Percentiles rank a stretch among this genome's conserved stretches.
Evolutionary conservation across 1,140 invertebrate genomes (phyloP).

Genomic region (Sitobion miscanthi): DNA sequence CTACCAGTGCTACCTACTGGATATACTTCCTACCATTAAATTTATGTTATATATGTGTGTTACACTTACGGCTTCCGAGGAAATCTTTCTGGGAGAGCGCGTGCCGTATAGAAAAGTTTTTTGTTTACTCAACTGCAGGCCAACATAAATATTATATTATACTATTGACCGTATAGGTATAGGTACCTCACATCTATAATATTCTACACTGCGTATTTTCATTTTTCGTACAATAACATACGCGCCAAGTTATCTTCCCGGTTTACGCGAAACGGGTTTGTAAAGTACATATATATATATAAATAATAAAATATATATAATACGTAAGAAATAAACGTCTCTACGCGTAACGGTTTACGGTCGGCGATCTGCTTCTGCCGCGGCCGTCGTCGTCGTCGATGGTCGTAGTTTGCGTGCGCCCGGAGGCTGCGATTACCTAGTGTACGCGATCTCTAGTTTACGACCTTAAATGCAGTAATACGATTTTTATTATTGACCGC

Average conservation of each 20-base stretch:
- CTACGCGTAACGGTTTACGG: conserved; percentile 14
- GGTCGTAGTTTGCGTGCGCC: neutral
- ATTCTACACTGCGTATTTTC: neutral
- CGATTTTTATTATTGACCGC: conserved; percentile 20
- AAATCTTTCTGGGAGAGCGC: neutral
- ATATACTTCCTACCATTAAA: neutral
- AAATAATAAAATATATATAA: neutral
- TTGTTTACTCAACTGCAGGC: neutral
- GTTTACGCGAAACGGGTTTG: conserved; percentile 33
- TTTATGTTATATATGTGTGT: neutral
- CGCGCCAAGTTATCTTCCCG: neutral
- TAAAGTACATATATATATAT: neutral
- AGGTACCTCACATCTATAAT: neutral
- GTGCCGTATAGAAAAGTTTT: neutral
- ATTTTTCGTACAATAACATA: neutral
- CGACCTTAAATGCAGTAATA: neutral
- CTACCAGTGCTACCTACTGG: no score
- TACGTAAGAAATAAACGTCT: neutral
- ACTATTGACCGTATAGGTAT: neutral
- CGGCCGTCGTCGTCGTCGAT: neutral
- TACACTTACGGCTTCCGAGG: neutral
- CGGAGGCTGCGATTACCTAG: neutral
- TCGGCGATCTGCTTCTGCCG: neutral
- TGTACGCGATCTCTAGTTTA: conserved; percentile 2
- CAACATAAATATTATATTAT: neutral